These are phyloP conservation scores for Martes martes DNA, from an alignment of 2,113 vertebrate genomes.

Conservation along the genomic window DNA sequence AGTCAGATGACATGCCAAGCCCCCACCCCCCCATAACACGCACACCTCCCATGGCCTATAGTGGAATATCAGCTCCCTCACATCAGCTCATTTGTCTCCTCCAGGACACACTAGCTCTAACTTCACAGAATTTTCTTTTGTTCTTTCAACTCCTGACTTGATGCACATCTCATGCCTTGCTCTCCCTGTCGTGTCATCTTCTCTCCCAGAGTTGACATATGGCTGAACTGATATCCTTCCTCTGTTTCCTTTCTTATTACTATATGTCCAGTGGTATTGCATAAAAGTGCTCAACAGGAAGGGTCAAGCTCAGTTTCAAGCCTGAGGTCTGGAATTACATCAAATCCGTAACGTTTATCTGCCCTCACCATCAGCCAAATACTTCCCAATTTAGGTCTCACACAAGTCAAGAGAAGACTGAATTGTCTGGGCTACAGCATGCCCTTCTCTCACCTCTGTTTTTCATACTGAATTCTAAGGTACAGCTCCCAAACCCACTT, in stretches of 20 bases:
- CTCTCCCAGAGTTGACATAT: conserved; percentile 71
- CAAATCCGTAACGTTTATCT: conserved; percentile 83
- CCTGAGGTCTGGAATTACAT: conserved; percentile 86
- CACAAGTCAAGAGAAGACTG: conserved; percentile 59
- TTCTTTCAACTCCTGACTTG: conserved; percentile 66
- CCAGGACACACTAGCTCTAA: not conserved
- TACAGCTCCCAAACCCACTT: conserved; percentile 42
- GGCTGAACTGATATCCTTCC: conserved; percentile 82
- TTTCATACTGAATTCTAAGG: conserved; percentile 55
- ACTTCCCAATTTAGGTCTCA: conserved; percentile 79
- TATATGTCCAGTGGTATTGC: conserved; percentile 83
- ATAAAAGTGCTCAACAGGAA: conserved; percentile 80
- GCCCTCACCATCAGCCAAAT: conserved; percentile 68
- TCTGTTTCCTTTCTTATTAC: conserved; percentile 81
- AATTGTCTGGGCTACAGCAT: not conserved
- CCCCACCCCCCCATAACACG: not conserved
- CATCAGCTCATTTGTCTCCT: not conserved
- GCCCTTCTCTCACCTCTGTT: conserved; percentile 34
- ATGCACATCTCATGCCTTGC: conserved; percentile 63
- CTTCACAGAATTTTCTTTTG: not conserved
- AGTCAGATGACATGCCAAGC: not conserved
- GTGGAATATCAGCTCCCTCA: not conserved
- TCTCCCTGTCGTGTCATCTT: conserved; percentile 75
- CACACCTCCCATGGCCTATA: not conserved
- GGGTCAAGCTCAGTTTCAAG: conserved; percentile 84